A percentile compares a stretch with the other conserved stretches of the same genome.
Evolutionary conservation across 2,113 vertebrate species (phyloP).

Genomic region (Loxodonta africana): DNA sequence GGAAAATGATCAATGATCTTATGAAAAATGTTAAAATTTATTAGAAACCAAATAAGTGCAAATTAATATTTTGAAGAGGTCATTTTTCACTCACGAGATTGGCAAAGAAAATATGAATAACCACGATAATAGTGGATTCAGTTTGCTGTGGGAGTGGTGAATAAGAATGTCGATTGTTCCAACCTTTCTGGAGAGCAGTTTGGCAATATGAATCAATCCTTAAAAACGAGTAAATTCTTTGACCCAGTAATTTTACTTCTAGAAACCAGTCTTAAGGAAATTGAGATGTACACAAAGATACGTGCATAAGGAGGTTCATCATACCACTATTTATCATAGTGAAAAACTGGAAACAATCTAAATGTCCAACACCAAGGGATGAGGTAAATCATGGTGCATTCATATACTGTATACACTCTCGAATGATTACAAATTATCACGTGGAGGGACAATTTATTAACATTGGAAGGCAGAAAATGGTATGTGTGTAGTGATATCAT

Average conservation of each 20-base stretch:
- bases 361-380: not conserved
- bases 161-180: not conserved
- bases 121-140: not conserved
- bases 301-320: not conserved
- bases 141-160: not conserved
- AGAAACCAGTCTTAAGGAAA: slow-evolving; percentile 31
- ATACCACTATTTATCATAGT: not conserved
- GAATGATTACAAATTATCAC: not conserved
- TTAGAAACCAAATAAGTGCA: slow-evolving; percentile 41
- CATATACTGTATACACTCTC: not conserved
- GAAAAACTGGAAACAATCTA: slow-evolving; percentile 10
- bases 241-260: not conserved
- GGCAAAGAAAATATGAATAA: not conserved
- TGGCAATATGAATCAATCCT: not conserved
- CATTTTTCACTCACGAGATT: not conserved
- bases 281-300: not conserved
- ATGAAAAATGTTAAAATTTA: not conserved
- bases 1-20: not conserved
- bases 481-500: not conserved
- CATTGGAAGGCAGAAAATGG: not conserved
- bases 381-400: not conserved
- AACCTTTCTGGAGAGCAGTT: not conserved
- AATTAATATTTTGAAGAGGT: slow-evolving; percentile 26
- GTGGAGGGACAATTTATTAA: not conserved
- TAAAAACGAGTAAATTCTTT: not conserved